Evolutionary conservation across 1,140 invertebrate species (phyloP), one percentile per base, ranked within the genome.

Genomic region (Drosophila mayri): DNA sequence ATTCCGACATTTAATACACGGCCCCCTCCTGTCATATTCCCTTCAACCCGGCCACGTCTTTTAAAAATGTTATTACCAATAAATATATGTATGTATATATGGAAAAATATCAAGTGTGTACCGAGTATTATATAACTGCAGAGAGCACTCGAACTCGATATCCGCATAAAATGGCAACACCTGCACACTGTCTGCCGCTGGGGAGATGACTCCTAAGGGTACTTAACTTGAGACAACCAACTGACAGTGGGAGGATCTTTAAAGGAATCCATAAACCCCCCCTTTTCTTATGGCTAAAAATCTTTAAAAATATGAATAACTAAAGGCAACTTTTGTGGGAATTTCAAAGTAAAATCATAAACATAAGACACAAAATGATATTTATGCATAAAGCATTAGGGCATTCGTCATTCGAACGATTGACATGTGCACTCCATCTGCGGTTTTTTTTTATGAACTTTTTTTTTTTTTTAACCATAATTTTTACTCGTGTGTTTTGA

Each of bases 51-150:
- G 71, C 43, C 84, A 76, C 50, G 77, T 80, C 84, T 76, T 73
- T 88, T 71, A 79, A 90, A 35, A 90, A 90, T 90, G 85, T 90
- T 90, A 90, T 90, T 90, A 90, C 85, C 67, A 81, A 90, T 90
- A 90, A 90, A 90, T 90, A 37, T 46, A 4, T 22, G n/a, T 22
- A 22, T 22, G 3, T 0, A 22, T 1, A 7, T 12, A 28, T 28
- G 2, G 28, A 8, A 4, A 55, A 16, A 54, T 30, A 22, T 37
- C 14, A 10, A 55, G 35, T 38, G 35, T 38, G 32, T 43, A 50
- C 14, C 49, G 4, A 25, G 71, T 73, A 32, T 75, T 73, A 63
- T 75, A 44, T 73, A 75, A 75, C 67, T 47, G 40, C 62, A 43
- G 9, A 43, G 9, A 25, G 52, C 37, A 55, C 52, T 55, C 32